Evolutionary conservation across 2,797 vertebrate genomes (phyloP).

Genomic region (Botia kubotai): DNA sequence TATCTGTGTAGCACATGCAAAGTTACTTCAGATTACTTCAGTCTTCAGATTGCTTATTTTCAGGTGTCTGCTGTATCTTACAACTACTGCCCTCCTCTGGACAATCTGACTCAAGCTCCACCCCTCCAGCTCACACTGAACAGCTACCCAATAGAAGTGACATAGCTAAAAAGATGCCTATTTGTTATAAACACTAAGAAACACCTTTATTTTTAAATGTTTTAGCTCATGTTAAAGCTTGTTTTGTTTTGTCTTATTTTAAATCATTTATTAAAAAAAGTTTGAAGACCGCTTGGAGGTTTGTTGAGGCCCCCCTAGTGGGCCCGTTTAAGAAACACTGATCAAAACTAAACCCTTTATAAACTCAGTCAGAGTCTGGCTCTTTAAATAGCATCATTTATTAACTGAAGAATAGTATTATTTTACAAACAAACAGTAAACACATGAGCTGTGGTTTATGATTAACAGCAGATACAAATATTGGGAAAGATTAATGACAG

Average conservation of each 20-base stretch:
- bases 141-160: too few species aligned
- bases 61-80: background rate
- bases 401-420: background rate
- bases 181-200: too few species aligned
- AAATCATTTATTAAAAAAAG: too few species aligned
- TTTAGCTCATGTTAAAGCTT: too few species aligned
- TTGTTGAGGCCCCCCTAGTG: too few species aligned
- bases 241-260: too few species aligned
- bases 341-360: background rate
- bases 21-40: background rate
- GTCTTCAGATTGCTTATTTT: background rate
- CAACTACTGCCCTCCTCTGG: slow-evolving; percentile 17
- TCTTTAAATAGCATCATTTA: slow-evolving; percentile 27
- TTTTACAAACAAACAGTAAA: background rate
- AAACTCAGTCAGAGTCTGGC: background rate
- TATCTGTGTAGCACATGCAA: background rate
- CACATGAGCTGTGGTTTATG: background rate
- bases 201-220: too few species aligned
- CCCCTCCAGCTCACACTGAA: too few species aligned
- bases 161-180: too few species aligned
- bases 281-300: too few species aligned
- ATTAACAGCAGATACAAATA: background rate
- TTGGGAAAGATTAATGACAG: background rate
- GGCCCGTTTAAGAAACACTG: too few species aligned
- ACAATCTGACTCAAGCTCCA: background rate